phyloP scores from a whole-genome alignment of 2,113 vertebrate genomes.

The Collichthys lucidus region DNA sequence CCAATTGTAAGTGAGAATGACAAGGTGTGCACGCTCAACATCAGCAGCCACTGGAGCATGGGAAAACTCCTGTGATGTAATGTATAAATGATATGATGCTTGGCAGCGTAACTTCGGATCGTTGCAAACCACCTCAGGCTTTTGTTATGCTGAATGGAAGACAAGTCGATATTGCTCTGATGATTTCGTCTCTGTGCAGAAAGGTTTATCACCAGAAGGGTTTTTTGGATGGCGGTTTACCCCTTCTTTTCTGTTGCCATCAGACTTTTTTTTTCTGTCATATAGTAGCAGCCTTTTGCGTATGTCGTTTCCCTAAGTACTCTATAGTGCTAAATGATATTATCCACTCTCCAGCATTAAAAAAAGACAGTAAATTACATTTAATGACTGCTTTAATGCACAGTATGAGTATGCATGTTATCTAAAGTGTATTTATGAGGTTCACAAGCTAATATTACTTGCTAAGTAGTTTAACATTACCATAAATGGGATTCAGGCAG shows the following conservation, averaged over 20 bases:
- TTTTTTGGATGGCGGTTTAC: neutral
- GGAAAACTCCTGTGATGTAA: too few relatives aligned
- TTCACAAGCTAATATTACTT: neutral
- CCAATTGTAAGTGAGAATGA: too few relatives aligned
- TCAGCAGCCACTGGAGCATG: too few relatives aligned
- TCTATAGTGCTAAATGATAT: neutral
- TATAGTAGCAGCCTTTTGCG: neutral
- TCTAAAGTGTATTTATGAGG: neutral
- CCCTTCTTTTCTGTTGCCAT: neutral
- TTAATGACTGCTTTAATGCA: neutral
- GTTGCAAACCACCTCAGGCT: too few relatives aligned
- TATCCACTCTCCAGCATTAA: neutral
- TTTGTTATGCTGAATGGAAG: too few relatives aligned
- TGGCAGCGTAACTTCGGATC: too few relatives aligned
- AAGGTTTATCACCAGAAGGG: too few relatives aligned
- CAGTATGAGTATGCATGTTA: neutral
- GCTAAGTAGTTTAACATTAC: slow-evolving; percentile 1
- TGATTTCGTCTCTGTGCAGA: too few relatives aligned
- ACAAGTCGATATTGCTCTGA: too few relatives aligned
- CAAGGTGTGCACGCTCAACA: too few relatives aligned
- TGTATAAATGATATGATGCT: too few relatives aligned
- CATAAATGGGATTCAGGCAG: slow-evolving; percentile 18
- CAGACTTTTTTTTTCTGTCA: neutral
- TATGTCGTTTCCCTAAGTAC: neutral
- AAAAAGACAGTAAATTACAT: neutral